Conservation (phyloP, 2,113 vertebrate species). For the Mustelus asterias region DNA sequence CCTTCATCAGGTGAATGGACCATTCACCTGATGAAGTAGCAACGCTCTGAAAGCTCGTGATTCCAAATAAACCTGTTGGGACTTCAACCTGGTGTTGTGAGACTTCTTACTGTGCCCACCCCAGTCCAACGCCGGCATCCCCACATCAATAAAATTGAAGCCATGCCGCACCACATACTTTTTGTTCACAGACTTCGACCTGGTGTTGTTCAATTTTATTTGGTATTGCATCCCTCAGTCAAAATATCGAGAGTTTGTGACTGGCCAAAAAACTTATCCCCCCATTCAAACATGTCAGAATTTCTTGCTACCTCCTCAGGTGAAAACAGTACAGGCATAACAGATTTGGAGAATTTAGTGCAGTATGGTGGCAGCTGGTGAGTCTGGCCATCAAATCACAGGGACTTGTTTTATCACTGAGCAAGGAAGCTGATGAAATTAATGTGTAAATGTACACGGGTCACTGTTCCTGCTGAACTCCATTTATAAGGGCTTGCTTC, state of each 20-base stretch:
- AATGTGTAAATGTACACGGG: not conserved
- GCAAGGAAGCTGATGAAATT: not conserved
- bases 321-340: not conserved
- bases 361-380: not conserved
- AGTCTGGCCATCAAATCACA: not conserved
- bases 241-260: not conserved
- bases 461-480: not conserved
- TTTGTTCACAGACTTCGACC: too few relatives aligned
- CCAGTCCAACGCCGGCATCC: too few relatives aligned
- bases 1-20: too few relatives aligned
- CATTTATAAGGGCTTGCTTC: not conserved
- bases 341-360: not conserved
- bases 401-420: not conserved
- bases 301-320: not conserved
- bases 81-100: not conserved
- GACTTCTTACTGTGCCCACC: too few relatives aligned
- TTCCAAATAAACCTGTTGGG: too few relatives aligned
- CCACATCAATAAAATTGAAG: too few relatives aligned
- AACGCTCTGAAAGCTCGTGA: too few relatives aligned
- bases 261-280: not conserved
- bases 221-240: not conserved
- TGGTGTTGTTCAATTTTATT: not conserved
- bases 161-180: too few relatives aligned
- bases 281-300: not conserved
- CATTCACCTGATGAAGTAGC: too few relatives aligned